Conservation (phyloP, 1,140 invertebrate species). For the Brachionus angularis region DNA sequence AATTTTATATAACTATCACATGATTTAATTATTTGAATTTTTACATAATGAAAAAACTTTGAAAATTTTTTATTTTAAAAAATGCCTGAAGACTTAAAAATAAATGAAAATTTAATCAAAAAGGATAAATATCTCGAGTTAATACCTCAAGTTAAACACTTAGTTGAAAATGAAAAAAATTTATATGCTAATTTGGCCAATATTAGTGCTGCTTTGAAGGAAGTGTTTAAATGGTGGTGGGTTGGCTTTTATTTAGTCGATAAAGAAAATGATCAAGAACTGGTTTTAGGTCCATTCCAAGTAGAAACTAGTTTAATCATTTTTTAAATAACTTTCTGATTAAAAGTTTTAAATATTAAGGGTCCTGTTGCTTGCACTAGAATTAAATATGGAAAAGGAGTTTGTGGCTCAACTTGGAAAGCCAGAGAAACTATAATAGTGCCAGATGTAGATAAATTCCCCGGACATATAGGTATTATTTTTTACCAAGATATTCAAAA, state of each 20-base stretch:
- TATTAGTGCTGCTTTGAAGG: conserved; percentile 34
- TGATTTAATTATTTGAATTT: background rate
- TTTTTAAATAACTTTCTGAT: background rate
- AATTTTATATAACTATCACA: no score
- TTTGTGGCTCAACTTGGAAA: conserved; percentile 40
- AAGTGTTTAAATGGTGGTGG: conserved; percentile 43
- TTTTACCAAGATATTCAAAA: background rate
- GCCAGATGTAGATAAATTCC: conserved; percentile 39
- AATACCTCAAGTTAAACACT: conserved; percentile 17
- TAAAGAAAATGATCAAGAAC: background rate
- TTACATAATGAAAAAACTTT: background rate
- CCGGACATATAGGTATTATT: conserved; percentile 37
- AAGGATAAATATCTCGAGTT: conserved; percentile 28
- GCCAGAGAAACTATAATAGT: conserved; percentile 21
- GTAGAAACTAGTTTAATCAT: background rate
- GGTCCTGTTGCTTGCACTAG: conserved; percentile 42
- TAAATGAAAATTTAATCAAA: conserved; percentile 30
- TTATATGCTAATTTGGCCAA: conserved; percentile 41
- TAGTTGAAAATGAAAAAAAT: conserved; percentile 38
- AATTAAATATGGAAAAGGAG: conserved; percentile 25
- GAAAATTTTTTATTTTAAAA: background rate
- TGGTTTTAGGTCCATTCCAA: conserved; percentile 42
- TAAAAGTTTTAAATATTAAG: background rate
- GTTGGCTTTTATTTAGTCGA: conserved; percentile 43
- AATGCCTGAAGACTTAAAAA: conserved; percentile 30